These are phyloP conservation scores for Microplitis demolitor DNA, from an alignment of 1,140 invertebrate species.

Conservation along the genomic window DNA sequence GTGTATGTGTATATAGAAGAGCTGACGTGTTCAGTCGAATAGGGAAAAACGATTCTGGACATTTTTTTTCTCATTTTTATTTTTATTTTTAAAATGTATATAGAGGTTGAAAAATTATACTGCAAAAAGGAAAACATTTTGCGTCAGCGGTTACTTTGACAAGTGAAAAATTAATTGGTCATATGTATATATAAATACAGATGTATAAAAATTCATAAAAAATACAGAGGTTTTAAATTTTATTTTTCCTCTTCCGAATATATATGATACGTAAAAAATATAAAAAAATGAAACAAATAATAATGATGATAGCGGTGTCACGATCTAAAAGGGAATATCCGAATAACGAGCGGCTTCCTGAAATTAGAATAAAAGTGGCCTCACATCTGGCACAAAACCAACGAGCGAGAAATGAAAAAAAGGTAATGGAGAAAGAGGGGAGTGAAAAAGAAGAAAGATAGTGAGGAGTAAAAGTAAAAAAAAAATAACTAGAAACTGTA, in stretches of 20 bases:
- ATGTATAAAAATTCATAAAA: not conserved
- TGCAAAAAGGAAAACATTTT: slow-evolving; percentile 8
- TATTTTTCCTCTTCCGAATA: not conserved
- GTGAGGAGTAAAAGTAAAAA: not conserved
- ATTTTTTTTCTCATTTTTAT: not conserved
- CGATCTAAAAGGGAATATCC: not conserved
- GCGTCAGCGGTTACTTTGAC: not conserved
- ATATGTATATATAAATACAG: not conserved
- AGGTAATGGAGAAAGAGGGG: slow-evolving; percentile 10
- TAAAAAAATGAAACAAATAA: not conserved
- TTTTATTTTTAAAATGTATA: not conserved
- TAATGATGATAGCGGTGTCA: not conserved
- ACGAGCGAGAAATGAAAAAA: slow-evolving; percentile 3
- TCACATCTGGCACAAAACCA: slow-evolving; percentile 11
- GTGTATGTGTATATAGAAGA: not conserved
- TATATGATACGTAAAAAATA: not conserved
- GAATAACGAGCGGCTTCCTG: not conserved
- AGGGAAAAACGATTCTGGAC: slow-evolving; percentile 6
- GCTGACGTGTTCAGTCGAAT: slow-evolving; percentile 24
- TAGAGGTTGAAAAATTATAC: slow-evolving; percentile 2
- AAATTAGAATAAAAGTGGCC: slow-evolving; percentile 19
- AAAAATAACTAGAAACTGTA: not conserved
- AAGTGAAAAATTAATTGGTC: slow-evolving; percentile 14
- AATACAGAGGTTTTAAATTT: not conserved
- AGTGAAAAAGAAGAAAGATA: not conserved